Evolutionary conservation across 2,113 vertebrate species (phyloP).

Genomic region (Geococcyx californianus): DNA sequence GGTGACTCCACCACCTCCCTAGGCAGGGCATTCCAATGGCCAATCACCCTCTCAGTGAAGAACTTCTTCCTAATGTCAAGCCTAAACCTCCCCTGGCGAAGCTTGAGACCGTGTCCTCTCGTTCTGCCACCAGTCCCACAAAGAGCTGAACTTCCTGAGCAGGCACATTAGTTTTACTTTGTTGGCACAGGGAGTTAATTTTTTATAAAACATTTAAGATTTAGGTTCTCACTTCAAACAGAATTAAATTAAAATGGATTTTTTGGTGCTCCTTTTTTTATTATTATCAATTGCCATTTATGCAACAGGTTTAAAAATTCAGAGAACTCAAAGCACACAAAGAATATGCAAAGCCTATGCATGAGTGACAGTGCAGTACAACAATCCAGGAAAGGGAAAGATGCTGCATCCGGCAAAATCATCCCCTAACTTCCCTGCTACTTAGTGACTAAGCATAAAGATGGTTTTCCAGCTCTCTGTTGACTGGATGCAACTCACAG

Average conservation of each 20-base stretch:
- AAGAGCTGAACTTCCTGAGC: not conserved
- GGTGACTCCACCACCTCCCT: too few relatives aligned
- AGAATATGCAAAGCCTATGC: not conserved
- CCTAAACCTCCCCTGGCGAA: too few relatives aligned
- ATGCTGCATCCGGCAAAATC: not conserved
- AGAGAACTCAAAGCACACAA: not conserved
- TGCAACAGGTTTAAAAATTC: not conserved
- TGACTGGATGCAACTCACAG: not conserved
- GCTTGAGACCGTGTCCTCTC: too few relatives aligned
- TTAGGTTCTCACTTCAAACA: not conserved
- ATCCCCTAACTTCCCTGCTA: not conserved
- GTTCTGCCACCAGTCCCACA: too few relatives aligned
- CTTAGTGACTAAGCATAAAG: not conserved
- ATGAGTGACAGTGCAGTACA: not conserved
- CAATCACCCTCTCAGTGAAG: too few relatives aligned
- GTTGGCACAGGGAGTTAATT: not conserved
- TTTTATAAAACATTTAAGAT: not conserved
- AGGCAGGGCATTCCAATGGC: too few relatives aligned
- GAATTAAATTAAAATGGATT: accelerated
- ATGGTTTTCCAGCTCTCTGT: not conserved
- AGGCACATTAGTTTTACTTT: not conserved
- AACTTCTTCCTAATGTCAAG: too few relatives aligned
- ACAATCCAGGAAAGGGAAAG: not conserved
- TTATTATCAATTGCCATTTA: not conserved
- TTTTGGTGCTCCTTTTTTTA: not conserved